These are phyloP conservation scores for Heliornis fulica DNA, from an alignment of 2,113 vertebrate species.

Conservation along the genomic window DNA sequence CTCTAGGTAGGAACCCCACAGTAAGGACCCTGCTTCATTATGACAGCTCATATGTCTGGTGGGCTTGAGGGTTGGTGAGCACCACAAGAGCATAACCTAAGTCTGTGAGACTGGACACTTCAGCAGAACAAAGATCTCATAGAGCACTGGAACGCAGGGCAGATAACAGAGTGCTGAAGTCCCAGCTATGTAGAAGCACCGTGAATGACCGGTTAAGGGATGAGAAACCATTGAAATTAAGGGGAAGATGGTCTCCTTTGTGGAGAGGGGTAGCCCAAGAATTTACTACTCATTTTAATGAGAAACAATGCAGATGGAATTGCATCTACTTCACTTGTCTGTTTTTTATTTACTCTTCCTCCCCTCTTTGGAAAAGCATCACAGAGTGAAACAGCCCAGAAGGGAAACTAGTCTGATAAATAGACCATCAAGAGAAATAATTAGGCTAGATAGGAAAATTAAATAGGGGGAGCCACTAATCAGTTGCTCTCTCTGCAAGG, in stretches of 20 bases:
- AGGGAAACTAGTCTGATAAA: slow-evolving; percentile 57
- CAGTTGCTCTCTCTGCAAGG: slow-evolving; percentile 30
- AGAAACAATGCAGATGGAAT: background rate
- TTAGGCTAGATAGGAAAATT: slow-evolving; percentile 61
- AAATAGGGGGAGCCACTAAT: slow-evolving; percentile 48
- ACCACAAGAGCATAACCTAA: rapidly evolving
- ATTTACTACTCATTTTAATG: background rate
- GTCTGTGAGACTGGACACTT: background rate
- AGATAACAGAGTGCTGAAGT: rapidly evolving
- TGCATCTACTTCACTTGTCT: slow-evolving; percentile 1
- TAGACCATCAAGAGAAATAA: slow-evolving; percentile 66
- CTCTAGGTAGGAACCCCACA: background rate
- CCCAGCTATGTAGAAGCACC: background rate
- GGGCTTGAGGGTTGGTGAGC: background rate
- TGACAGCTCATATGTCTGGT: background rate
- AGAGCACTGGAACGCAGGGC: background rate
- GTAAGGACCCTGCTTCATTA: rapidly evolving
- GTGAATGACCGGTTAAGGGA: background rate
- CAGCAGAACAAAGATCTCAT: background rate
- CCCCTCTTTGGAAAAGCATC: slow-evolving; percentile 39
- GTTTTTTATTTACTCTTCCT: slow-evolving; percentile 59
- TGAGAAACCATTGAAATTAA: background rate
- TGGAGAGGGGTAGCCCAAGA: background rate
- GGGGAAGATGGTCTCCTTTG: background rate
- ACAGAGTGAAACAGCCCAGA: background rate